Evolutionary conservation across 2,888 invertebrate genomes (phyloP), one percentile per base, ranked within the genome.

Genomic region (Platynereis dumerilii): DNA sequence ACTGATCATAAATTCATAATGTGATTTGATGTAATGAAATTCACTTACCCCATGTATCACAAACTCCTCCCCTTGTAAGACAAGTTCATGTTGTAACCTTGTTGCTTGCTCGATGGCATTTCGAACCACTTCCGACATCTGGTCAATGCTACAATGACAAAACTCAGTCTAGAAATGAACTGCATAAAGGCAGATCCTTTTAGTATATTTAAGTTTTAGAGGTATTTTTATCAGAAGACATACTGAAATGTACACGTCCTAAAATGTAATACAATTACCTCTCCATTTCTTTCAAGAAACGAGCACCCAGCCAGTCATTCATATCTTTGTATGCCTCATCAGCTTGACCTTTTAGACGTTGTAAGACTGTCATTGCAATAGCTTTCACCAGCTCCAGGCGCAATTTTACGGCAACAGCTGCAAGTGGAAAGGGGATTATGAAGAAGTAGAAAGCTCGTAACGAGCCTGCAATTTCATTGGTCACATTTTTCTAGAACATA

Each of bases 231-330:
- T n/a, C n/a, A n/a, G n/a, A n/a, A n/a, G n/a, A n/a, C n/a, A n/a
- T n/a, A n/a, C n/a, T n/a, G n/a, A n/a, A n/a, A n/a, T n/a, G n/a
- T n/a, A n/a, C n/a, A n/a, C n/a, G n/a, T n/a, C n/a, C n/a, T n/a
- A n/a, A n/a, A n/a, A n/a, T 34, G 12, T 5, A 34, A 34, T 34
- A 34, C 12, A 7, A 10, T 56, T 62, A 83, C 82, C 81, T 80
- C 65, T 82, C 79, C 78, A 82, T 84, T 69, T 84, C 83, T 64
- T 80, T 81, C 12, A 83, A 77, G 74, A 80, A 83, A 53, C 82
- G 72, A 1, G 82, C 80, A 17, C 84, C 84, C 2, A 84, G 75
- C 83, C 83, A 83, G 69, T 83, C 83, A 72, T 78, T 76, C 81
- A 83, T 80, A 62, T 80, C 80, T 61, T 81, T 80, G 66, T 78